phyloP scores from a whole-genome alignment of 2,113 vertebrate genomes.

The Cheilinus undulatus region DNA sequence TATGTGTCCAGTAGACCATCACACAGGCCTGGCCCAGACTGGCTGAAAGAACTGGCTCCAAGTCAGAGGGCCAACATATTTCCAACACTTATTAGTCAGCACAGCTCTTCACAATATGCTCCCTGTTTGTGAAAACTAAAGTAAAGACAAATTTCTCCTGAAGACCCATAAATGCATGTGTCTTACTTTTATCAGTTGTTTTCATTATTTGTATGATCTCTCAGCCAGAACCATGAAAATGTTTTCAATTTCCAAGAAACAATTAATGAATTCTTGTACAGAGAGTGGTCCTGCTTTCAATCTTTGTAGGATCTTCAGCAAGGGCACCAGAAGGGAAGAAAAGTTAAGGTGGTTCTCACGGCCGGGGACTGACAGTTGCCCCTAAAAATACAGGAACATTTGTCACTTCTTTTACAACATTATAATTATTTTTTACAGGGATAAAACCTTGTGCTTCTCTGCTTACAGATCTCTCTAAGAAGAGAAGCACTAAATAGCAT shows the following conservation, averaged over 20 bases:
- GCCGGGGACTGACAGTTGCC: too few species aligned
- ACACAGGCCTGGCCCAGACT: conserved; percentile 48
- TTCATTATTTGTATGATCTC: not conserved
- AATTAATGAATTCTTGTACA: not conserved
- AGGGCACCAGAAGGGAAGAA: too few species aligned
- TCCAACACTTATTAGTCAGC: conserved; percentile 44
- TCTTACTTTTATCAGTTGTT: not conserved
- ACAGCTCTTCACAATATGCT: conserved; percentile 11
- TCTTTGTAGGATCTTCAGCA: too few species aligned
- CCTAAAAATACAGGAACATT: too few species aligned
- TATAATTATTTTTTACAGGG: too few species aligned
- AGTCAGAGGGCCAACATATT: conserved; percentile 39
- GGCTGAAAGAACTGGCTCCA: conserved; percentile 31
- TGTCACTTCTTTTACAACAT: too few species aligned
- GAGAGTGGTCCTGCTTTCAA: not conserved
- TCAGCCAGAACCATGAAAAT: not conserved
- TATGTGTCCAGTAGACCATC: conserved; percentile 74
- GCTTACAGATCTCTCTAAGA: too few species aligned
- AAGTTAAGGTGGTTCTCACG: too few species aligned
- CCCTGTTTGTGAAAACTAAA: conserved; percentile 19
- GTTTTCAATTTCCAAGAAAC: not conserved
- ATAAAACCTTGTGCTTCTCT: too few species aligned
- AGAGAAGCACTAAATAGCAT: too few species aligned
- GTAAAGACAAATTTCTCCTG: not conserved
- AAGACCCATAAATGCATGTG: not conserved